These are phyloP conservation scores for Zeuzera pyrina DNA, from an alignment of 2,888 invertebrate genomes.

Conservation along the genomic window DNA sequence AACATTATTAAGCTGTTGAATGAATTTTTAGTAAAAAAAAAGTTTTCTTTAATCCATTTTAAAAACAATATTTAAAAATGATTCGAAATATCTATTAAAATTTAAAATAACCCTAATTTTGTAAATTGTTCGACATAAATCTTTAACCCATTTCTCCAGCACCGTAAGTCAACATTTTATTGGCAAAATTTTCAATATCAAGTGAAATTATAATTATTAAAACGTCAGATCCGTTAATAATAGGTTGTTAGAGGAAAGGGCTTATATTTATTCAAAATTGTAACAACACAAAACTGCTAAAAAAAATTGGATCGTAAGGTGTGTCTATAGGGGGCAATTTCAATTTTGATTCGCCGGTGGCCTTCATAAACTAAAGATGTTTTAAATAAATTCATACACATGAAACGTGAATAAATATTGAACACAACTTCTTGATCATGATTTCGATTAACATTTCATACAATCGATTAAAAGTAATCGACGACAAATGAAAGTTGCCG, in stretches of 20 bases:
- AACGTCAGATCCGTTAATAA: constrained; percentile 65
- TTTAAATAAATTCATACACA: constrained; percentile 49
- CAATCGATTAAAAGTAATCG: constrained; percentile 44
- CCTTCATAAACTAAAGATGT: constrained; percentile 52
- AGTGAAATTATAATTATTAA: constrained; percentile 54
- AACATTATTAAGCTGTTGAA: too few relatives aligned
- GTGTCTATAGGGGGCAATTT: constrained; percentile 66
- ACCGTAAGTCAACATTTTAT: constrained; percentile 53
- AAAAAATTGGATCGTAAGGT: constrained; percentile 50
- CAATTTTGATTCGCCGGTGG: constrained; percentile 64
- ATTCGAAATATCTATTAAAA: constrained; percentile 8
- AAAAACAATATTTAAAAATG: constrained; percentile 2
- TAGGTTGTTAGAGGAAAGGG: constrained; percentile 62
- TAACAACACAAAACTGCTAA: too few relatives aligned
- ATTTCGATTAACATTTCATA: constrained; percentile 39
- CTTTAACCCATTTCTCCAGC: constrained; percentile 44
- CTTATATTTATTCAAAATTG: too few relatives aligned
- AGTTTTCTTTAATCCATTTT: background rate
- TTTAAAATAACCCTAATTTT: constrained; percentile 15
- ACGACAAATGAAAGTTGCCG: constrained; percentile 36
- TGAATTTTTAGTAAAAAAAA: background rate
- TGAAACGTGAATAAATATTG: constrained; percentile 46
- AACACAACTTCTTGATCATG: constrained; percentile 38
- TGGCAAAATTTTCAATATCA: constrained; percentile 57
- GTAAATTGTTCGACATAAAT: constrained; percentile 45